Evolutionary conservation across 2,113 vertebrate species (phyloP).

Genomic region (Oplegnathus fasciatus): DNA sequence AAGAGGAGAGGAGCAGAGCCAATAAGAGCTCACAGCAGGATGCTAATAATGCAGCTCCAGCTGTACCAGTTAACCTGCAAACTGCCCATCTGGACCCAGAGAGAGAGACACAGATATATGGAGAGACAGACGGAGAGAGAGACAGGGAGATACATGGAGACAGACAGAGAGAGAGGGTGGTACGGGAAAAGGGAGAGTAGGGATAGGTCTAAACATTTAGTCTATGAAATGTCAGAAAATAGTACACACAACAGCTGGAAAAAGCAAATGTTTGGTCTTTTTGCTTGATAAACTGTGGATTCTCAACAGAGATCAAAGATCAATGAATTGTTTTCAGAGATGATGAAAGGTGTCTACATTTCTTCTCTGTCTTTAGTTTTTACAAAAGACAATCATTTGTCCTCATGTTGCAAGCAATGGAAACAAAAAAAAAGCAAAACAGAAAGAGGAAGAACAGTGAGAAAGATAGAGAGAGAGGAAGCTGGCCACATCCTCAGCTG

Average conservation of each 20-base stretch:
- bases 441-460: slow-evolving; percentile 17
- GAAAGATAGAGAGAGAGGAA: slow-evolving; percentile 29
- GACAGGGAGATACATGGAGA: slow-evolving; percentile 22
- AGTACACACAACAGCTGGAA: no score
- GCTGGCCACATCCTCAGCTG: slow-evolving; percentile 54
- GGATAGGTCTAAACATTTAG: neutral
- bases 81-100: slow-evolving; percentile 99
- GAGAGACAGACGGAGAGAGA: slow-evolving; percentile 70
- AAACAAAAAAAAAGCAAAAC: neutral
- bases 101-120: slow-evolving; percentile 78
- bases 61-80: slow-evolving; percentile 99
- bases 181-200: neutral
- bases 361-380: neutral
- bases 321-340: neutral
- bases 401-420: neutral
- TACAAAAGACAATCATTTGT: neutral
- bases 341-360: neutral
- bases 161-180: slow-evolving; percentile 62
- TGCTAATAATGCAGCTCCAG: slow-evolving; percentile 99
- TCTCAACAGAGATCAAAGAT: neutral
- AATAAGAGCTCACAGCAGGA: slow-evolving; percentile 99
- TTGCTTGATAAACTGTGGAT: neutral
- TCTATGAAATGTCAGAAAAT: neutral
- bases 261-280: neutral
- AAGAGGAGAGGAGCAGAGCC: slow-evolving; percentile 86